Evolutionary conservation across 92 coral and sea anemone species (phyloP).

Genomic region (Porites lobata): DNA sequence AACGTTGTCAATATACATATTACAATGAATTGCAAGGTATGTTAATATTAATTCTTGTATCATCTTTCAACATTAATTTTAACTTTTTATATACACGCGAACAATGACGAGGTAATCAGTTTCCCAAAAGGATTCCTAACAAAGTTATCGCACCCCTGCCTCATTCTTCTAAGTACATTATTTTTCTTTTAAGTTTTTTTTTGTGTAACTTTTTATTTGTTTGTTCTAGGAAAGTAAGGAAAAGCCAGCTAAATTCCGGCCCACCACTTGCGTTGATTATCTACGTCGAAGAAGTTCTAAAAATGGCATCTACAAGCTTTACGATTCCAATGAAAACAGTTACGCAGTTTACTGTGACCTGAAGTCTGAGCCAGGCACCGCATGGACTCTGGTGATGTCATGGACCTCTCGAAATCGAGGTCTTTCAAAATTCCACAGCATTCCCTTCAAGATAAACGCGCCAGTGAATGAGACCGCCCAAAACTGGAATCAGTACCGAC

Average conservation of each 20-base stretch:
- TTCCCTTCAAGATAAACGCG: not conserved
- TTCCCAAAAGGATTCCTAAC: too few relatives aligned
- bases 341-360: not conserved
- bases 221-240: not conserved
- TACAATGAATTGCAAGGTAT: too few relatives aligned
- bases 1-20: too few relatives aligned
- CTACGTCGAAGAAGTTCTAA: not conserved
- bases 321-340: not conserved
- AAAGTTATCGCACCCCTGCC: too few relatives aligned
- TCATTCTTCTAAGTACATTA: too few relatives aligned
- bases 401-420: not conserved
- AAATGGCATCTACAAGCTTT: conserved; percentile 1
- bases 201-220: too few relatives aligned
- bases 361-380: not conserved
- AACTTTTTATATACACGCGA: too few relatives aligned
- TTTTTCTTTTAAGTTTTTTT: too few relatives aligned
- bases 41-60: too few relatives aligned
- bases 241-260: not conserved
- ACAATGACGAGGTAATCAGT: too few relatives aligned
- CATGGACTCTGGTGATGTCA: conserved; percentile 9
- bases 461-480: not conserved
- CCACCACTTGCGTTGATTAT: not conserved
- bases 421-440: not conserved
- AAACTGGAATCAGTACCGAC: not conserved
- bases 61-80: too few relatives aligned